Evolutionary conservation across 1,140 invertebrate genomes (phyloP).

Genomic region (Paralvinella palmiformis): DNA sequence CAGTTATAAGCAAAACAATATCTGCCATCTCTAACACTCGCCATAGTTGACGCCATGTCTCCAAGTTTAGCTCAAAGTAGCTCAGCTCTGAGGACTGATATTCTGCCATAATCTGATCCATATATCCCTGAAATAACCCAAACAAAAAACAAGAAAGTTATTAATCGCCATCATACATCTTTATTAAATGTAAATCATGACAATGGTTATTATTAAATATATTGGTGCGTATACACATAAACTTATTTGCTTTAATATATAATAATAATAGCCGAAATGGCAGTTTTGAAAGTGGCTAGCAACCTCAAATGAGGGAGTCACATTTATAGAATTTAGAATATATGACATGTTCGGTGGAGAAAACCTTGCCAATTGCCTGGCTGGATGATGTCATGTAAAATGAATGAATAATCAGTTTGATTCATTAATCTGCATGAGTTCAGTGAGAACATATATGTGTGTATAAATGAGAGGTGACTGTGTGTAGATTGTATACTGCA

Average conservation of each 20-base stretch:
- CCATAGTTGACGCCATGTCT: constrained; percentile 91
- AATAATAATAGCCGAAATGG: neutral
- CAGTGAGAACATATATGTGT: too few relatives aligned
- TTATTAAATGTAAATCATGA: neutral
- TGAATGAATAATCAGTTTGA: too few relatives aligned
- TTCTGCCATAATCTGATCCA: constrained; percentile 54
- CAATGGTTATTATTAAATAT: neutral
- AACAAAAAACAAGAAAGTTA: neutral
- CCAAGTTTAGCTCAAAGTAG: constrained; percentile 83
- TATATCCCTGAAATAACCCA: constrained; percentile 54
- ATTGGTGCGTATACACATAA: neutral
- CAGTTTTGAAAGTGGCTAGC: neutral
- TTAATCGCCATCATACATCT: neutral
- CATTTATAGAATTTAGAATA: neutral
- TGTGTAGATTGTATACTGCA: too few relatives aligned
- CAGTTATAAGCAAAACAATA: constrained; percentile 74
- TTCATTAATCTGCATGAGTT: too few relatives aligned
- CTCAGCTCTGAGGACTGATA: constrained; percentile 55
- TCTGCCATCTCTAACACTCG: constrained; percentile 86
- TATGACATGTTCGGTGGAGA: too few relatives aligned
- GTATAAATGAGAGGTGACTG: too few relatives aligned
- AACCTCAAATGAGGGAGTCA: neutral
- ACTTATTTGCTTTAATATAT: neutral
- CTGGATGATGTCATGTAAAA: too few relatives aligned
- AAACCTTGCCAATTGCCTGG: too few relatives aligned